Evolutionary conservation across 2,113 vertebrate species (phyloP), one percentile per base, ranked within the genome.

Genomic region (Ophthalmolycus amberensis): DNA sequence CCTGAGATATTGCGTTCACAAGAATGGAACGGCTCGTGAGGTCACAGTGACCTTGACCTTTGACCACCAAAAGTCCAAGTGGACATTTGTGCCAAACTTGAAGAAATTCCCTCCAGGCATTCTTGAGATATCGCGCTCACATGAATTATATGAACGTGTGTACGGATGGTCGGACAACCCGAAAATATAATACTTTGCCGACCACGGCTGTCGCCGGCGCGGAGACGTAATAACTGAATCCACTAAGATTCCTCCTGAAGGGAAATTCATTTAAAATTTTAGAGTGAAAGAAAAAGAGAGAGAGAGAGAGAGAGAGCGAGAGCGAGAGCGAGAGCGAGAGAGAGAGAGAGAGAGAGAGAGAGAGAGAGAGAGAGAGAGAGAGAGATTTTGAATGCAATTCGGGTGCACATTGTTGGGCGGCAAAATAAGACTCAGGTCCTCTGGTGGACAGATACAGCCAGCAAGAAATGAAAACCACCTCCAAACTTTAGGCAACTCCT

Each of bases 231-330:
- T 60, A 65, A 79, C 32, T 16, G 29, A 79, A 76, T 68, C 67
- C 9, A 62, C 32, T 58, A 40, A 73, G 18, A 48, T 72, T 75
- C 14, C 63, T 85, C 69, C 79, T 66, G 85, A 72, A 69, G 37
- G 77, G 83, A 80, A 80, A 87, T 77, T 90, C 85, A 92, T 89
- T 88, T 86, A 29, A 29, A 27, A 59, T 27, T 12, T 58, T 58
- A 27, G 54, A 27, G 12, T 9, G 22, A 52, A 70, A 9, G 65
- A 11, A 18, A 70, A 50, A 63, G 20, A 69, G 44, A 62, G 3
- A 62, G 1, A 50, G n/a, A 77, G 58, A 63, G 20, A 62, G 3
- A 50, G n/a, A 77, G 58, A 63, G 20, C 65, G 44, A 62, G 3
- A 50, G n/a, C 73, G 58, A 63, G 20, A 22, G 50, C 16, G 44